Evolutionary conservation across 2,888 invertebrate species (phyloP).

Genomic region (Corbicula japonica): DNA sequence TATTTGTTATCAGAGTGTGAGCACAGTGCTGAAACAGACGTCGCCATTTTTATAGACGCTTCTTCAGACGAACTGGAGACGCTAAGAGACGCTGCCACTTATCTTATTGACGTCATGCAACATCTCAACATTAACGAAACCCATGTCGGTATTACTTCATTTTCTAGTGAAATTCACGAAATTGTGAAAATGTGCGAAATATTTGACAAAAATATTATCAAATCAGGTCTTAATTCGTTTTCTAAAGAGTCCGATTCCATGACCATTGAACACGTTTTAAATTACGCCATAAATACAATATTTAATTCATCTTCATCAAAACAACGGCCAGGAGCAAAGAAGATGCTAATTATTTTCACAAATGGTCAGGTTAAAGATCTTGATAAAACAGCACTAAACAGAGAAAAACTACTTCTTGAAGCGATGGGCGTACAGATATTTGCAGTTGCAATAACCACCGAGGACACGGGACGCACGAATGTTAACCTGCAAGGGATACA

Average conservation of each 20-base stretch:
- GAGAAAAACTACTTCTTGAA: conserved; percentile 1
- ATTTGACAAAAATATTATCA: background rate
- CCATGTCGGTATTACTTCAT: conserved; percentile 17
- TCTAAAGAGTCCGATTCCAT: background rate
- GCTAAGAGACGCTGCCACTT: conserved; percentile 12
- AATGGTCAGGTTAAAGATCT: conserved; percentile 1
- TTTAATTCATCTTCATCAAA: background rate
- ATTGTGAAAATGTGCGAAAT: background rate
- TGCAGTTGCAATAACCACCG: conserved; percentile 10
- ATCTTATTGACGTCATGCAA: conserved; percentile 20
- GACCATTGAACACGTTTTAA: background rate
- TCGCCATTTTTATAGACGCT: conserved; percentile 35
- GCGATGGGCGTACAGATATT: conserved; percentile 1
- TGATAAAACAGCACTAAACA: background rate
- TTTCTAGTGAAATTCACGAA: background rate
- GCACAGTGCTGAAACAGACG: conserved; percentile 21
- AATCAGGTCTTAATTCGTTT: background rate
- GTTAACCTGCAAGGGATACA: background rate
- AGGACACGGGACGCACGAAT: conserved; percentile 10
- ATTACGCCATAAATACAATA: background rate
- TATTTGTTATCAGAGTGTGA: conserved; percentile 24
- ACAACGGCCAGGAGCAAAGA: conserved; percentile 18
- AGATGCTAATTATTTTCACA: conserved; percentile 23
- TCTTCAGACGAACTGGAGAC: conserved; percentile 1
- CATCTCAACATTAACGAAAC: conserved; percentile 6